Base-by-base conservation (phyloP, 1,140 invertebrate genomes). In the Nilaparvata lugens region DNA sequence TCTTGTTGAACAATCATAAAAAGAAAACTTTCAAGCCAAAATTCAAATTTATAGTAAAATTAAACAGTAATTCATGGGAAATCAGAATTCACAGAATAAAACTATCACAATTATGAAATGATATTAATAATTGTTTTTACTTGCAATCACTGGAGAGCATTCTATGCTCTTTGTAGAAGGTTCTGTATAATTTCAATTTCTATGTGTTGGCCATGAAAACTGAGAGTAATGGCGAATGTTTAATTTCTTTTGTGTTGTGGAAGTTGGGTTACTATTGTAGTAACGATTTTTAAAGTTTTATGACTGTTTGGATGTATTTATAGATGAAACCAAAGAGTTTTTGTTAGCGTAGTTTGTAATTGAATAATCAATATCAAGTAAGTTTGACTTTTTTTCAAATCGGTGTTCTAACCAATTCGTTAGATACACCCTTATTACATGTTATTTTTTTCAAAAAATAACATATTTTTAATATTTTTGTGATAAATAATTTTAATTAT, bases 211-310 rank as follows among this genome's bases (percentile, higher is more conserved):
- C 53, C 53, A 25, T 55, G 53, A 55, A 55, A 55, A 28, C 18
- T 28, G 28, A 18, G n/a, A 18, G 35, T 35, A 55, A 55, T 55
- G 53, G 53, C 53, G 53, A 55, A n/a, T 55, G 53, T 55, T 55
- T 55, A 31, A 55, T 55, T 55, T 55, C 53, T 55, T 55, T 55
- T 55, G 53, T 55, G 53, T 55, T 31, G 53, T 28, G 18, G 53
- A 28, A 24, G 53, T 55, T 55, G 53, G 53, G 53, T 55, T 55
- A 55, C 53, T 48, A 48, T 48, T 48, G 45, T 16, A 16, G 45
- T 19, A 48, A 19, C 16, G 45, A 19, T 18, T 48, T 48, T 48
- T 48, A 16, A 9, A 48, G 16, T 48, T 48, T 19, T 48, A 5
- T 48, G 45, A 48, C 2, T 11, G 31, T 11, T 18, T 2, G 18